phyloP scores from a whole-genome alignment of 2,113 vertebrate species.

The Myotis yumanensis region DNA sequence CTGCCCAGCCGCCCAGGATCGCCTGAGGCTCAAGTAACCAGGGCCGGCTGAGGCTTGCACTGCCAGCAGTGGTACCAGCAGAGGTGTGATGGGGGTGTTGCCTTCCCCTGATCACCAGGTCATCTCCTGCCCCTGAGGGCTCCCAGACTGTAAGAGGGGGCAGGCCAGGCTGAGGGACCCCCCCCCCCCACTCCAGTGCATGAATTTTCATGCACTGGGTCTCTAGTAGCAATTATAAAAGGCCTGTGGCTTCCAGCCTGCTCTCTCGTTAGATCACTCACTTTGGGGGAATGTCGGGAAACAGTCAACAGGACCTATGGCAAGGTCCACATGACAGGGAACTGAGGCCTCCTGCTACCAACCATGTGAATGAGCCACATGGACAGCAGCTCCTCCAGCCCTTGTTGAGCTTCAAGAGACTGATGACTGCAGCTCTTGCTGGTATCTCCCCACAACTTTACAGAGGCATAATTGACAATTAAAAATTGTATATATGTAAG shows the following conservation, averaged over 20 bases:
- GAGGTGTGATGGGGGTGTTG: too few relatives aligned
- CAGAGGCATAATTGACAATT: neutral
- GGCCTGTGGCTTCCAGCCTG: neutral
- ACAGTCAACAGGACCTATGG: neutral
- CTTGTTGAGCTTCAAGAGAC: neutral
- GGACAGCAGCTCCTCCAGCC: neutral
- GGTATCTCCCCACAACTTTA: neutral
- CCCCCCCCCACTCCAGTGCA: too few relatives aligned
- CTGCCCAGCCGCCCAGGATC: too few relatives aligned
- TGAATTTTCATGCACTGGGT: too few relatives aligned
- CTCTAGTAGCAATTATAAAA: neutral
- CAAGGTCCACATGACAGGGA: neutral
- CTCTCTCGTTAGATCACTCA: neutral
- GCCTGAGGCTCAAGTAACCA: too few relatives aligned
- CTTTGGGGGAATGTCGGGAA: neutral
- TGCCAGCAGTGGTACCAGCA: too few relatives aligned
- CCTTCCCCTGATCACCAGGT: too few relatives aligned
- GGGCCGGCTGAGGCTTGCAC: too few relatives aligned
- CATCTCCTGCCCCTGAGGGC: too few relatives aligned
- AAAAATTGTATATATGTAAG: neutral
- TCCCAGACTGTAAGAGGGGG: too few relatives aligned
- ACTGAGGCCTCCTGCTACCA: neutral
- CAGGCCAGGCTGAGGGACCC: too few relatives aligned
- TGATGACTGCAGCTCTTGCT: neutral
- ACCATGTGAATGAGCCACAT: fast-evolving